Evolutionary conservation across 1,140 invertebrate species (phyloP), one percentile per base, ranked within the genome.

Genomic region (Zaprionus ornatus): DNA sequence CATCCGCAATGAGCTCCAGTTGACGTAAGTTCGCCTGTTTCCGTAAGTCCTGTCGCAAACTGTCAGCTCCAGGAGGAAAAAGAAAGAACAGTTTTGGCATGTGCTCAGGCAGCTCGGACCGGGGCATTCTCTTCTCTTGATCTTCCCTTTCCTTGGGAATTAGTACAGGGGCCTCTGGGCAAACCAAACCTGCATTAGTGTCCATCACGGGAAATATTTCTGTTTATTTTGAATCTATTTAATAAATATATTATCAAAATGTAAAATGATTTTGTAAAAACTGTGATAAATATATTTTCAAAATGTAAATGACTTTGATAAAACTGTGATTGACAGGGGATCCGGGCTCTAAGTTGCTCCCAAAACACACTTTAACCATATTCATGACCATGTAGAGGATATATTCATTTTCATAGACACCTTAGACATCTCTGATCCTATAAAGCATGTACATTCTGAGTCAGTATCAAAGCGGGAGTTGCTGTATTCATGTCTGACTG

Each of bases 1-100:
- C 95, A 77, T 95, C 94, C 69, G 96, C 97, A 91, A 96, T 95
- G 85, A 96, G 95, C 93, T 98, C 96, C 23, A 99, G 91, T 91
- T 98, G 97, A 54, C 97, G 94, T 12, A 97, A 96, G 84, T 97
- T 94, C 0, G 97, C 97, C 93, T 98, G 97, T 92, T 98, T 97
- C 52, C 97, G 93, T n/a, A 98, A 91, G 91, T 97, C 97, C 83
- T 97, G 95, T 1, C 95, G 94, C 13, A 98, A 82, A 6, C 95
- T 94, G 81, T 98, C 96, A 90, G 96, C 95, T 66, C 96, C 95
- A 12, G 62, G 62, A 0, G 97, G 97, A 13, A 97, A 88, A 94
- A 96, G 96, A 75, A 95, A 95, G 92, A 96, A 97, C 90, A 98
- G 97, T 88, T 95, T 96, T 0, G 96, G 97, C 83, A 97, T 96